Percentiles rank a stretch among this genome's conserved stretches.
Conservation (phyloP, 2,797 vertebrate species). For the Lophura swinhoii region DNA sequence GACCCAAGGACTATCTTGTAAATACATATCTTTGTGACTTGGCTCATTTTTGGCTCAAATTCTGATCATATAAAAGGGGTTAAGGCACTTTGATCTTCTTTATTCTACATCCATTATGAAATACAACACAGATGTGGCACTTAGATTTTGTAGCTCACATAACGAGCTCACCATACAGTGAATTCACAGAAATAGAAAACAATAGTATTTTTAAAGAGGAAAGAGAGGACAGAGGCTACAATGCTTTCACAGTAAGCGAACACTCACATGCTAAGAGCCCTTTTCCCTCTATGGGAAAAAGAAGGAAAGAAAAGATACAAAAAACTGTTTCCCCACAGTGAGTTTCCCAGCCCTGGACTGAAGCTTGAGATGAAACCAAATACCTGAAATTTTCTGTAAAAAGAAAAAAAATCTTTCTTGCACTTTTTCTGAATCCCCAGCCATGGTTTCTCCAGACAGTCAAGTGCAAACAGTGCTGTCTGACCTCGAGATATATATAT, state of each 20-base stretch:
- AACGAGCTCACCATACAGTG: neutral
- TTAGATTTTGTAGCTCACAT: neutral
- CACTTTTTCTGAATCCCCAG: neutral
- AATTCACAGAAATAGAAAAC: constrained; percentile 36
- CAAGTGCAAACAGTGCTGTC: neutral
- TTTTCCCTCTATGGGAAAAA: neutral
- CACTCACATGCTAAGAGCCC: neutral
- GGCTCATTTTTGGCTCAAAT: neutral
- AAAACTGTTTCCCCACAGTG: neutral
- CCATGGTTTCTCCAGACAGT: neutral
- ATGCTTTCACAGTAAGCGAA: neutral
- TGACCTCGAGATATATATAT: neutral
- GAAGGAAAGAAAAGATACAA: neutral
- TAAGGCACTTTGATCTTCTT: neutral
- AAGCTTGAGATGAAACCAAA: neutral
- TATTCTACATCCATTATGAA: neutral
- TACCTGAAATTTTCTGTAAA: neutral
- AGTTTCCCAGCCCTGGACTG: neutral
- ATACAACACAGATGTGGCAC: neutral
- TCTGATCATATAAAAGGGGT: neutral
- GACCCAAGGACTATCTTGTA: neutral
- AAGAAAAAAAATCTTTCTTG: neutral
- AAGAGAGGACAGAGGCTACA: neutral
- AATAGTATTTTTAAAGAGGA: constrained; percentile 14
- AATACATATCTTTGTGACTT: neutral